Percentiles rank a stretch among this genome's conserved stretches.
Conservation (phyloP, 64 coral and sea anemone species). For the Montipora sp. region DNA sequence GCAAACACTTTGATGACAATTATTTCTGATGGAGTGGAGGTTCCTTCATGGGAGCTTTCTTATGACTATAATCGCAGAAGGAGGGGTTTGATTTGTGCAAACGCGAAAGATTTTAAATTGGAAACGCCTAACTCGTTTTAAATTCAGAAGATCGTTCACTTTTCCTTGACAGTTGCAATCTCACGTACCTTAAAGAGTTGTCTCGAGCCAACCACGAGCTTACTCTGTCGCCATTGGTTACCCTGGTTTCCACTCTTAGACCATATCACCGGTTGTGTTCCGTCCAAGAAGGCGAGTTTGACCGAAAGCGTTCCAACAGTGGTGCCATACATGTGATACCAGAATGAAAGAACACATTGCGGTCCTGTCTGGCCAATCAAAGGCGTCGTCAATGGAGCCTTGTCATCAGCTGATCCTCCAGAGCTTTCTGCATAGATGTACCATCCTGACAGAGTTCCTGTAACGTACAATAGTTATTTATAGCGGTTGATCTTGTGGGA, state of each 20-base stretch:
- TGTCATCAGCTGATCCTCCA: constrained; percentile 66
- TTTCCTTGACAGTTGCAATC: not conserved
- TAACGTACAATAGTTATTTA: not conserved
- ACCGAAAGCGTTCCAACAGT: constrained; percentile 79
- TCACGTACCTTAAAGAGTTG: constrained; percentile 79
- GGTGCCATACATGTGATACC: constrained; percentile 89
- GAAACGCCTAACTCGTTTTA: too few species aligned
- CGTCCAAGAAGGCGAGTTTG: constrained; percentile 70
- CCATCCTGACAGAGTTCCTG: constrained; percentile 82
- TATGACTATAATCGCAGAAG: too few species aligned
- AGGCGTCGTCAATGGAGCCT: constrained; percentile 77
- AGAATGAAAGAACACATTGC: constrained; percentile 86
- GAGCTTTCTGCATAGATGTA: constrained; percentile 91
- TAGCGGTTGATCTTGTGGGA: not conserved
- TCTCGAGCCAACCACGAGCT: constrained; percentile 81
- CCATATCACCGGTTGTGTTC: constrained; percentile 69
- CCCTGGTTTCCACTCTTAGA: constrained; percentile 81
- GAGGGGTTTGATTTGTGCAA: too few species aligned
- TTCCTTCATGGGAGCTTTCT: too few species aligned
- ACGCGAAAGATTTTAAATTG: too few species aligned
- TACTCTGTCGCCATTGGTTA: constrained; percentile 58
- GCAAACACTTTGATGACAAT: too few species aligned
- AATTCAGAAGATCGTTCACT: not conserved
- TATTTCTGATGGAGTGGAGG: too few species aligned
- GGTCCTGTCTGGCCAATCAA: constrained; percentile 87